Percentiles rank a stretch among this genome's conserved stretches.
These are phyloP conservation scores for Cactoblastis cactorum DNA, from an alignment of 2,888 invertebrate genomes.

Conservation along the genomic window DNA sequence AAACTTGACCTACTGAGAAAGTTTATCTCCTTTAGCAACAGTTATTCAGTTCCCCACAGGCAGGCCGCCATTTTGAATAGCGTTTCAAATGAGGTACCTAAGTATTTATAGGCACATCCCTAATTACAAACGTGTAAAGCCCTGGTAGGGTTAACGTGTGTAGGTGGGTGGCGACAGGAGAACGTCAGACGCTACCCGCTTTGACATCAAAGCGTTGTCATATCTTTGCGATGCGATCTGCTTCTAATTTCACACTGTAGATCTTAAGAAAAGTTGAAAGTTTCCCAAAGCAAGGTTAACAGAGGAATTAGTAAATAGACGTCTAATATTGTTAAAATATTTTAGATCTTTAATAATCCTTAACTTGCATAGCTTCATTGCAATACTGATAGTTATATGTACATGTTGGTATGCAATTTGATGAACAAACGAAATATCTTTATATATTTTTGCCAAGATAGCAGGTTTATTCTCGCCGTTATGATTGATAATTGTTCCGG, in stretches of 20 bases:
- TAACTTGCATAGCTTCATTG: too few relatives aligned
- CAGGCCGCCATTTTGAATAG: neutral
- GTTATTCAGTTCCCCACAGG: neutral
- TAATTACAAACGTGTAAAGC: neutral
- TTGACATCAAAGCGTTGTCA: conserved; percentile 1
- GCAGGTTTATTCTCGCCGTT: conserved; percentile 8
- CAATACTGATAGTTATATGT: too few relatives aligned
- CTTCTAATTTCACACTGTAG: conserved; percentile 2
- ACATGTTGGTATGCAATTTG: neutral
- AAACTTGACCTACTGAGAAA: neutral
- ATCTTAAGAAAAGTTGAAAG: neutral
- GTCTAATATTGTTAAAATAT: too few relatives aligned
- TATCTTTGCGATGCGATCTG: neutral
- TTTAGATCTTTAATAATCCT: too few relatives aligned
- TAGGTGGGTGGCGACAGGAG: conserved; percentile 3
- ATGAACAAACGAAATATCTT: neutral
- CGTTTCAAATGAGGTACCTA: neutral
- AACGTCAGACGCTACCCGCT: neutral
- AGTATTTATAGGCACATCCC: conserved; percentile 4
- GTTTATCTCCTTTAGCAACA: neutral
- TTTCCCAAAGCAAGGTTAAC: too few relatives aligned
- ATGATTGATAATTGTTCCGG: conserved; percentile 21
- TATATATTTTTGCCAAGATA: conserved; percentile 20
- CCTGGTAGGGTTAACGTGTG: neutral
- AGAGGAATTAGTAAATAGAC: too few relatives aligned